Conservation (phyloP, 2,113 vertebrate genomes). For the Rhinogobius similis region DNA sequence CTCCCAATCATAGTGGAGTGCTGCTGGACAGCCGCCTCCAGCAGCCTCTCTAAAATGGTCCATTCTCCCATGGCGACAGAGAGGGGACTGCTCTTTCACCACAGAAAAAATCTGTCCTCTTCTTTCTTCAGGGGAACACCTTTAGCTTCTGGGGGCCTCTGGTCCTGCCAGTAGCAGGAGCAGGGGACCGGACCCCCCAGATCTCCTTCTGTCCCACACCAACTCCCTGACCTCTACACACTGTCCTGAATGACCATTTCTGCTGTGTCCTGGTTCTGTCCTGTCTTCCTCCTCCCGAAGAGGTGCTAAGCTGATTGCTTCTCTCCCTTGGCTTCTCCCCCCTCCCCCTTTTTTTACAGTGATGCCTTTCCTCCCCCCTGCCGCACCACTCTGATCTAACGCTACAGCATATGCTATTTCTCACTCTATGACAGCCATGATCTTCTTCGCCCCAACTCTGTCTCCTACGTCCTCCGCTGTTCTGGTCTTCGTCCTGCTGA, state of each 20-base stretch:
- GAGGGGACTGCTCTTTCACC: slow-evolving; percentile 32
- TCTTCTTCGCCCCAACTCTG: slow-evolving; percentile 48
- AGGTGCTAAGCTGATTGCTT: slow-evolving; percentile 64
- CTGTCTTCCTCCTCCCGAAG: slow-evolving; percentile 51
- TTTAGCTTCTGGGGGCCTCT: slow-evolving; percentile 5
- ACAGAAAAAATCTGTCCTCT: slow-evolving; percentile 32
- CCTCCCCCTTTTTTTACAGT: slow-evolving; percentile 54
- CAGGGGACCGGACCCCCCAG: slow-evolving; percentile 20
- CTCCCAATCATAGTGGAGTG: slow-evolving; percentile 85
- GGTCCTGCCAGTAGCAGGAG: slow-evolving; percentile 19
- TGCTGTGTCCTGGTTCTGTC: slow-evolving; percentile 53
- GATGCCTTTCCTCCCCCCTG: slow-evolving; percentile 69
- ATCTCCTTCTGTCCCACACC: slow-evolving; percentile 34
- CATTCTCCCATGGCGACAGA: slow-evolving; percentile 79
- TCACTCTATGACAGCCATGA: slow-evolving; percentile 72
- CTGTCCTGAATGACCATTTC: slow-evolving; percentile 41
- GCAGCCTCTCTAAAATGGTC: slow-evolving; percentile 83
- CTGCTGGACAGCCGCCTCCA: slow-evolving; percentile 85
- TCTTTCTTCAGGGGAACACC: slow-evolving; percentile 32
- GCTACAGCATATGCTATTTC: slow-evolving; percentile 73
- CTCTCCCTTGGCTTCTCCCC: slow-evolving; percentile 34
- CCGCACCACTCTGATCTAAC: slow-evolving; percentile 70
- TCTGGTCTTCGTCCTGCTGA: slow-evolving; percentile 55
- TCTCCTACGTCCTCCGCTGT: slow-evolving; percentile 27
- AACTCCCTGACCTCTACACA: slow-evolving; percentile 63